These are phyloP conservation scores for Neotragus pygmaeus DNA, from an alignment of 2,113 vertebrate genomes.

Conservation along the genomic window DNA sequence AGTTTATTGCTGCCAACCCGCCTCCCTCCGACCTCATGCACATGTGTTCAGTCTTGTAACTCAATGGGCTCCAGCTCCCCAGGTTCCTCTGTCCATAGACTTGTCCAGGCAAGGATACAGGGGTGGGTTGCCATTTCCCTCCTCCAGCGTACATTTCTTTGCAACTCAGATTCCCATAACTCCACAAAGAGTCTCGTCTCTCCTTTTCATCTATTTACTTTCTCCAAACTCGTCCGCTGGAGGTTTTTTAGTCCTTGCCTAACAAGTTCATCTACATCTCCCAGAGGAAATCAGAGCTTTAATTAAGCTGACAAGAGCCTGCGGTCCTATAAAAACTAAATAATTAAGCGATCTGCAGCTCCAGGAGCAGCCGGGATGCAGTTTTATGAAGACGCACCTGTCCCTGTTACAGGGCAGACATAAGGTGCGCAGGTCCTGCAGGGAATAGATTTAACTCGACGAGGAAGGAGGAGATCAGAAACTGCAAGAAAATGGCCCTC, in stretches of 20 bases:
- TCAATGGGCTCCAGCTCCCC: rapidly evolving
- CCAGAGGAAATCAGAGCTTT: constrained; percentile 8
- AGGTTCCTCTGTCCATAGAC: background rate
- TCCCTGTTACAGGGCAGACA: background rate
- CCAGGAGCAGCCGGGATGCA: too few relatives aligned
- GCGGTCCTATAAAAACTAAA: background rate
- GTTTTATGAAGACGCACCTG: background rate
- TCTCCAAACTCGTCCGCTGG: background rate
- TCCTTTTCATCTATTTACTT: background rate
- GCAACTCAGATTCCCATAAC: background rate
- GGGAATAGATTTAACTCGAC: background rate
- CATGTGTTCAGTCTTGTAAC: background rate
- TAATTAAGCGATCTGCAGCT: background rate
- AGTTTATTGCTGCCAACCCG: background rate
- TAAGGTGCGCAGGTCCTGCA: rapidly evolving
- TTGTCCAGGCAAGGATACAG: background rate
- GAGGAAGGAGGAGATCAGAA: background rate
- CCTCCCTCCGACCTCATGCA: rapidly evolving
- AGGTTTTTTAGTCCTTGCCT: background rate
- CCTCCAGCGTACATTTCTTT: background rate
- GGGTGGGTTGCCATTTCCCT: background rate
- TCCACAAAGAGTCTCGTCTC: background rate
- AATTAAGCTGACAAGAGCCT: constrained; percentile 21
- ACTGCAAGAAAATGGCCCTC: rapidly evolving
- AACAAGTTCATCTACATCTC: background rate